Percentiles rank a stretch among this genome's conserved stretches.
These are phyloP conservation scores for Callipepla squamata DNA, from an alignment of 2,113 vertebrate genomes.

Conservation along the genomic window DNA sequence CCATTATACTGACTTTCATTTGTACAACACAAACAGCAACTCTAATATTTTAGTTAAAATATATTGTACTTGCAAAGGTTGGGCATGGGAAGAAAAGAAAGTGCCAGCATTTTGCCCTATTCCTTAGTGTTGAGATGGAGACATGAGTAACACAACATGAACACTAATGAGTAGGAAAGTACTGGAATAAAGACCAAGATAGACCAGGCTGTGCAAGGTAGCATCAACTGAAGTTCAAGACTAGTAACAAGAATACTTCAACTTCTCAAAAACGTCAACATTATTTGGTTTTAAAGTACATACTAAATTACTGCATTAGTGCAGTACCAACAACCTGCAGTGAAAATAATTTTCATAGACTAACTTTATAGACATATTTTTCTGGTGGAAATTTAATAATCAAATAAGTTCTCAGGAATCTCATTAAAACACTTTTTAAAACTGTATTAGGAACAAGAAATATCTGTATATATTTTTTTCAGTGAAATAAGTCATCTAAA, in stretches of 20 bases:
- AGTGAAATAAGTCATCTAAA: neutral
- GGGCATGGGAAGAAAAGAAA: neutral
- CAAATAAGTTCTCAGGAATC: neutral
- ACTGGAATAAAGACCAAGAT: neutral
- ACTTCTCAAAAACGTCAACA: neutral
- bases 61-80: neutral
- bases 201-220: neutral
- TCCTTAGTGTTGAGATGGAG: neutral
- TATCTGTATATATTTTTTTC: neutral
- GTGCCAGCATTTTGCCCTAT: neutral
- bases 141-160: neutral
- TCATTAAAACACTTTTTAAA: neutral
- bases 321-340: neutral
- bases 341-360: neutral
- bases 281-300: neutral
- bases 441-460: neutral
- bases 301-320: neutral
- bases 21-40: rapidly evolving
- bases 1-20: neutral
- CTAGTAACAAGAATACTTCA: neutral
- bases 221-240: neutral
- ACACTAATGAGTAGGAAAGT: neutral
- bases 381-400: neutral
- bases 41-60: neutral
- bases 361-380: neutral